Percentiles rank a stretch among this genome's conserved stretches.
Evolutionary conservation across 1,140 invertebrate genomes (phyloP).

Genomic region (Branchinecta lindahli): DNA sequence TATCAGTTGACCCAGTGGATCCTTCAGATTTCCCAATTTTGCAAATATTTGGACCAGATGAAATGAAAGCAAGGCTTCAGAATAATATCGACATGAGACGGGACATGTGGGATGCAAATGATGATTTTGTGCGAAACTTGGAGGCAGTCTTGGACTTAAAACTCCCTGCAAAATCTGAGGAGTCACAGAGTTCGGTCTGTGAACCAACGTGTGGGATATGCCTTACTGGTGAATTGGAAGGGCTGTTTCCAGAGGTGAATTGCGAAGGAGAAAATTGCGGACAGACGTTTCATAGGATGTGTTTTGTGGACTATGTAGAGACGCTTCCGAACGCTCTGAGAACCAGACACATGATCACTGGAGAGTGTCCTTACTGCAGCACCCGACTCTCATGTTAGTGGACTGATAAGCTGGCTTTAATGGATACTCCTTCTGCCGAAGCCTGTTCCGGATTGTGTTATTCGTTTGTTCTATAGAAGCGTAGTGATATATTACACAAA

Average conservation of each 20-base stretch:
- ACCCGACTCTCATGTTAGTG: no score
- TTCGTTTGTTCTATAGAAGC: no score
- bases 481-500: no score
- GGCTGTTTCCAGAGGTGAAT: background rate
- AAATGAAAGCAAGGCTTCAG: background rate
- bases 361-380: background rate
- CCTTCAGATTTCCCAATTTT: background rate
- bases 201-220: background rate
- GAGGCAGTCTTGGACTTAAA: background rate
- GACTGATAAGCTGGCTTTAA: no score
- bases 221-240: background rate
- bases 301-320: background rate
- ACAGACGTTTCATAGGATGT: background rate
- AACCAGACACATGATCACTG: background rate
- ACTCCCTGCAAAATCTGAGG: background rate
- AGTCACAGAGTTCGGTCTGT: background rate
- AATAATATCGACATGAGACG: background rate
- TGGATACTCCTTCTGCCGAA: no score
- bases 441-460: no score
- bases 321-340: background rate
- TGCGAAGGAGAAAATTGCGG: background rate
- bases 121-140: background rate
- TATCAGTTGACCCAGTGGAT: background rate
- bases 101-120: background rate
- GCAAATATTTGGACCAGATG: background rate